Evolutionary conservation across 1,140 invertebrate genomes (phyloP).

Genomic region (Zaprionus taronus): DNA sequence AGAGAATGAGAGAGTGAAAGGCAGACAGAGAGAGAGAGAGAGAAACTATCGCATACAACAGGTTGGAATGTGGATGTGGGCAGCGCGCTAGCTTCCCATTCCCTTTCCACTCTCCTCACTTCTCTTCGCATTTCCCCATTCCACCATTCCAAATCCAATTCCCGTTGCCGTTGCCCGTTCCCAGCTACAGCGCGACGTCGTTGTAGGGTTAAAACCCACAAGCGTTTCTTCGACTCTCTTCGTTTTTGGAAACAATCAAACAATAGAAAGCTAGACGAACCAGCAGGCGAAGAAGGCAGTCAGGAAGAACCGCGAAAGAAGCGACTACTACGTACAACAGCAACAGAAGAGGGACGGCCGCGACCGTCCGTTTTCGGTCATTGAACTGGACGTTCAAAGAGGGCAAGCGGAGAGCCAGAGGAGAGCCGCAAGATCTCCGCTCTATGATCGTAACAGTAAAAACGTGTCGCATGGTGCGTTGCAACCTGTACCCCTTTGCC

Average conservation of each 20-base stretch:
- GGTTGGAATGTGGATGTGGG: constrained; percentile 63
- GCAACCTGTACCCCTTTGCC: constrained; percentile 23
- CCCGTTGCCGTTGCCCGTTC: constrained; percentile 27
- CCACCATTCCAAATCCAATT: constrained; percentile 29
- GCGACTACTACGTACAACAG: constrained; percentile 52
- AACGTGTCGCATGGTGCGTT: constrained; percentile 73
- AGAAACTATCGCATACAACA: constrained; percentile 46
- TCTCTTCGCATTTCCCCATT: constrained; percentile 19
- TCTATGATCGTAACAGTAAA: constrained; percentile 75
- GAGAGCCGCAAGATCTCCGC: constrained; percentile 56
- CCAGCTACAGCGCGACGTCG: constrained; percentile 26
- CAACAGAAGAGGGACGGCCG: constrained; percentile 34
- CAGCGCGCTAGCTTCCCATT: constrained; percentile 41
- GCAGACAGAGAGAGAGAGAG: constrained; percentile 9
- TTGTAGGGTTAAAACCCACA: constrained; percentile 79
- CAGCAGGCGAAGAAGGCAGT: constrained; percentile 68
- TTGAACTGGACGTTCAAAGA: constrained; percentile 56
- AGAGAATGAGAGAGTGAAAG: constrained; percentile 15
- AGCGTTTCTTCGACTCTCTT: constrained; percentile 49
- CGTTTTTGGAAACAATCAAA: constrained; percentile 78
- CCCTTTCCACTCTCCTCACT: constrained; percentile 18
- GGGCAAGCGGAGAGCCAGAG: constrained; percentile 16
- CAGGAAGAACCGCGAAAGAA: constrained; percentile 79
- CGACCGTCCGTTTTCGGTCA: constrained; percentile 73
- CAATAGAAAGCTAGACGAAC: constrained; percentile 81